Percentiles rank a stretch among this genome's conserved stretches.
Conservation (phyloP, 2,113 vertebrate species). For the Chiloscyllium plagiosum region DNA sequence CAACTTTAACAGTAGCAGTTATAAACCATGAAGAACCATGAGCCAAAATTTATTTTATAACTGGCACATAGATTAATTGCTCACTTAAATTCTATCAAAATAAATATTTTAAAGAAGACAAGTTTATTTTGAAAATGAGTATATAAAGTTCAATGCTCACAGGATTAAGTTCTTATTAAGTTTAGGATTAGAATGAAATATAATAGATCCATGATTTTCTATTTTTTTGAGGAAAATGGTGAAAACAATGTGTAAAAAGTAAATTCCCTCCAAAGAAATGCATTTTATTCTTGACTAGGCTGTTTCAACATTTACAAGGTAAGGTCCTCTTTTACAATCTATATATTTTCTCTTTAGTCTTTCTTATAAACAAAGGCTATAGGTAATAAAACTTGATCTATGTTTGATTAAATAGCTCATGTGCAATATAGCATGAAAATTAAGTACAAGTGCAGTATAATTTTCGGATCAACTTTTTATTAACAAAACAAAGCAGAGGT, state of each 20-base stretch:
- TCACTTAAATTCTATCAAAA: not conserved
- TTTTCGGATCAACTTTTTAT: slow-evolving; percentile 22
- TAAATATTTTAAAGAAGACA: slow-evolving; percentile 15
- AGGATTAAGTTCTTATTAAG: slow-evolving; percentile 14
- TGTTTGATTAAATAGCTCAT: slow-evolving; percentile 22
- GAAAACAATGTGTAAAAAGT: not conserved
- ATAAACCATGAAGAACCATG: not conserved
- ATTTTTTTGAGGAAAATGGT: not conserved
- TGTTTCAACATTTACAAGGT: slow-evolving; percentile 29
- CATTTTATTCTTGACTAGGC: slow-evolving; percentile 22
- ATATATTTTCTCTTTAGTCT: slow-evolving; percentile 4
- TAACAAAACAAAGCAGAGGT: slow-evolving; percentile 7
- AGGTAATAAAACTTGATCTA: slow-evolving; percentile 30
- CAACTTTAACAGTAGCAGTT: not conserved
- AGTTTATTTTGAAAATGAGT: not conserved
- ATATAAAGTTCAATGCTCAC: not conserved
- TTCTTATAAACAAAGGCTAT: slow-evolving; percentile 11
- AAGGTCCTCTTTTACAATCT: not conserved
- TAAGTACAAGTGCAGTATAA: slow-evolving; percentile 1
- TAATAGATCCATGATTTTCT: not conserved
- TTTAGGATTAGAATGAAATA: not conserved
- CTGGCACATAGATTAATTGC: not conserved
- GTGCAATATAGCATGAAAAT: slow-evolving; percentile 6
- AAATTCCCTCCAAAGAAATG: slow-evolving; percentile 8
- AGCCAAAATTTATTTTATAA: not conserved